These are phyloP conservation scores for Australoheros scitulus DNA, from an alignment of 2,113 vertebrate species.

Conservation along the genomic window DNA sequence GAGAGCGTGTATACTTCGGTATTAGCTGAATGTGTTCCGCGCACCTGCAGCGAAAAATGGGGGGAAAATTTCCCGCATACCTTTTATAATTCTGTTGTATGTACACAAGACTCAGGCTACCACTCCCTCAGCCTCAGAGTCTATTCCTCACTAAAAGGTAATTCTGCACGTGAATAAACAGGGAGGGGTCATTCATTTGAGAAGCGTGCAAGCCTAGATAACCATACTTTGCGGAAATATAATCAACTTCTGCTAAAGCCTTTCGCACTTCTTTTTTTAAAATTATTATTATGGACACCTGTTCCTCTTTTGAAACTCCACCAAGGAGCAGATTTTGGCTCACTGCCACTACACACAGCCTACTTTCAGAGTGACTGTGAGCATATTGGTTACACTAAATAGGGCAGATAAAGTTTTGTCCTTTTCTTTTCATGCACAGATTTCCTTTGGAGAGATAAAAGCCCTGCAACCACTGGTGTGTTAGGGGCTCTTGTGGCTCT, in stretches of 20 bases:
- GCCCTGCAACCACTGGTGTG: conserved; percentile 37
- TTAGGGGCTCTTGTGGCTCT: conserved; percentile 63
- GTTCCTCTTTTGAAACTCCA: conserved; percentile 4
- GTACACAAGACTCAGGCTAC: conserved; percentile 7
- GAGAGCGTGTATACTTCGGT: neutral
- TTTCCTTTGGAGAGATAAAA: conserved; percentile 59
- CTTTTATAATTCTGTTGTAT: neutral
- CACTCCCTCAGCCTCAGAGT: neutral
- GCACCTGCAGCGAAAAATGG: neutral
- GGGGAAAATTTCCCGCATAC: neutral
- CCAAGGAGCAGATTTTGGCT: neutral
- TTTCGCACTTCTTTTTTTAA: neutral
- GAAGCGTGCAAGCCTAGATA: neutral
- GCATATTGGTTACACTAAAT: conserved; percentile 47
- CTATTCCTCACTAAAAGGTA: neutral
- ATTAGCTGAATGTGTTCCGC: neutral
- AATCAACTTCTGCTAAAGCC: neutral
- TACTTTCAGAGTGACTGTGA: conserved; percentile 19
- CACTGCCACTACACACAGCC: neutral
- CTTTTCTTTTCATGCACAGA: conserved; percentile 59
- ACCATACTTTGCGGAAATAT: neutral
- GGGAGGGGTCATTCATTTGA: conserved; percentile 15
- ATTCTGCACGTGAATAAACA: conserved; percentile 14
- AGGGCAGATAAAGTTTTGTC: conserved; percentile 44
- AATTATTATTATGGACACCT: neutral